Evolutionary conservation across 2,113 vertebrate species (phyloP).

Genomic region (Perca fluviatilis): DNA sequence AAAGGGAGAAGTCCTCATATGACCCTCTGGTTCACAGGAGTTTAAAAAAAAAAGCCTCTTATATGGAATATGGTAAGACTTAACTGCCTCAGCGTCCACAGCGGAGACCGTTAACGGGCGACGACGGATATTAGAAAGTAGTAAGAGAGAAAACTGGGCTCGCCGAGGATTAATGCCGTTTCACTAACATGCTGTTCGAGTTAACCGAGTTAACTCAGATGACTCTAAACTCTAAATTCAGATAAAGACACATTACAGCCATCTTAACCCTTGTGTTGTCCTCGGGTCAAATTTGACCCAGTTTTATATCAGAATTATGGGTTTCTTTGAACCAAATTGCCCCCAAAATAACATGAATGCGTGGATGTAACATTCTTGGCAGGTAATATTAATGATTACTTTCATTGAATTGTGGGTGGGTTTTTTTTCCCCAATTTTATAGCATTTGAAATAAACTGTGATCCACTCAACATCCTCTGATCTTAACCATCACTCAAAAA

Average conservation of each 20-base stretch:
- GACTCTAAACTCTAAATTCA: background rate
- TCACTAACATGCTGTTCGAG: background rate
- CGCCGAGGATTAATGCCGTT: conserved; percentile 22
- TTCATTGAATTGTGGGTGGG: no score
- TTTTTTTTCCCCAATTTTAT: no score
- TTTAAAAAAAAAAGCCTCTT: conserved; percentile 69
- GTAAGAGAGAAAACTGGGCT: conserved; percentile 54
- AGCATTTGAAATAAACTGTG: no score
- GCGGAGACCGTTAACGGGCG: conserved; percentile 56
- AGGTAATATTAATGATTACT: no score
- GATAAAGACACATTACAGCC: background rate
- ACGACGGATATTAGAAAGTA: conserved; percentile 69
- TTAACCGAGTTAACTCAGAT: background rate
- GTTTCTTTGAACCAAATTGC: no score
- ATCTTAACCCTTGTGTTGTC: background rate
- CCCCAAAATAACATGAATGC: no score
- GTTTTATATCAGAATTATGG: no score
- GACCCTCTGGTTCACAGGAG: conserved; percentile 76
- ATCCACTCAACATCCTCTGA: no score
- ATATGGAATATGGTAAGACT: conserved; percentile 55
- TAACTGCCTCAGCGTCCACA: conserved; percentile 46
- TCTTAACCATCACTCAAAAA: no score
- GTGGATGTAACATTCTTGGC: no score
- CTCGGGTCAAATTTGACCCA: no score
- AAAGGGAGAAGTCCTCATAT: conserved; percentile 78